A percentile compares a stretch with the other conserved stretches of the same genome.
These are phyloP conservation scores for Drosophila aff. DNA, from an alignment of 1,140 invertebrate species.

Conservation along the genomic window DNA sequence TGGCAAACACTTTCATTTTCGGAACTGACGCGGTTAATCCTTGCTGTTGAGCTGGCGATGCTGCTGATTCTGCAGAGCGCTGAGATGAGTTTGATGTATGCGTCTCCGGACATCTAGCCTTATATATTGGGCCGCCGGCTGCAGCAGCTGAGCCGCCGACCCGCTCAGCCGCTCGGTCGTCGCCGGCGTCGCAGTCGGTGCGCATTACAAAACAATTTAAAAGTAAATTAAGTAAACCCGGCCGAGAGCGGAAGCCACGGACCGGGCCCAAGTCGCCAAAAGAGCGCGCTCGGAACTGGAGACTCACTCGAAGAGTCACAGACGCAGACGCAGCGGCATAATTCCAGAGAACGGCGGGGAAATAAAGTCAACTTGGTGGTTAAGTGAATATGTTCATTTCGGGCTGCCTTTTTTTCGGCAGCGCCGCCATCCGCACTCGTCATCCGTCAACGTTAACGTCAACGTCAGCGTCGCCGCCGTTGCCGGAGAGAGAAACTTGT, in stretches of 20 bases:
- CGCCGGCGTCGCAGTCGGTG: conserved; percentile 43
- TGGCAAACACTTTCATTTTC: conserved; percentile 85
- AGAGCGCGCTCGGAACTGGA: conserved; percentile 40
- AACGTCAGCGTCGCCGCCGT: conserved; percentile 12
- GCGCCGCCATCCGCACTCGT: conserved; percentile 32
- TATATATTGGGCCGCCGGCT: conserved; percentile 75
- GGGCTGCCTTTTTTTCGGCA: conserved; percentile 68
- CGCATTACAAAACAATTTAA: conserved; percentile 82
- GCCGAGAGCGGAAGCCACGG: conserved; percentile 65
- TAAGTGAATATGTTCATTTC: conserved; percentile 80
- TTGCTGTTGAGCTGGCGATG: conserved; percentile 40
- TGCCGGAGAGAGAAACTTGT: conserved; percentile 63
- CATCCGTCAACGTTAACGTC: conserved; percentile 34
- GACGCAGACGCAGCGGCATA: conserved; percentile 49
- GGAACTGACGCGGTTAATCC: conserved; percentile 72
- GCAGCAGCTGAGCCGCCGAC: conserved; percentile 4
- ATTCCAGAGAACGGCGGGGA: conserved; percentile 67
- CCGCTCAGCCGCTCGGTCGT: conserved; percentile 47
- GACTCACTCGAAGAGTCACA: conserved; percentile 17
- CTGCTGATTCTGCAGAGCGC: conserved; percentile 61
- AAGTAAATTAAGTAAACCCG: conserved; percentile 74
- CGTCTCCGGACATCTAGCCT: conserved; percentile 69
- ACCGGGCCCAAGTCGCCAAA: conserved; percentile 46
- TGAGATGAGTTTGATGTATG: conserved; percentile 85
- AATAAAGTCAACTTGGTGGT: conserved; percentile 83